Evolutionary conservation across 2,113 vertebrate genomes (phyloP).

Genomic region (Lamprologus tigripictilis): DNA sequence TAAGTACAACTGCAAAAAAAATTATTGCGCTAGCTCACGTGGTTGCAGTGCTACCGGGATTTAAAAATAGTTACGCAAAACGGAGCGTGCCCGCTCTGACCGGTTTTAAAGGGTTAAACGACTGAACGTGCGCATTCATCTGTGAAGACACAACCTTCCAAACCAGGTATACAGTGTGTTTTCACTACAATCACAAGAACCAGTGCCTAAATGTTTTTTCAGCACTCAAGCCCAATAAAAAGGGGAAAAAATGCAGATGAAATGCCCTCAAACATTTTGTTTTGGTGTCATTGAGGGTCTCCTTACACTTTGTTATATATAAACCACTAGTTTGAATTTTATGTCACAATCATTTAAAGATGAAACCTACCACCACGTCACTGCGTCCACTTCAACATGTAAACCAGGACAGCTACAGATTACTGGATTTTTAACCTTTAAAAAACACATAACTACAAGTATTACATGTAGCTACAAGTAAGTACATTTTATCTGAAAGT

Average conservation of each 20-base stretch:
- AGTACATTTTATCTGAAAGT: background rate
- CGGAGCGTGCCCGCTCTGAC: rapidly evolving
- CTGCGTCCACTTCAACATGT: background rate
- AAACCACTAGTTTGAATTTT: background rate
- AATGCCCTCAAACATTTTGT: background rate
- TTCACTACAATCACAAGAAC: background rate
- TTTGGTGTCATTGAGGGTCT: background rate
- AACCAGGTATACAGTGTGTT: background rate
- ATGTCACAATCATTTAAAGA: rapidly evolving
- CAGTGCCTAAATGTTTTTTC: background rate
- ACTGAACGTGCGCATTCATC: background rate
- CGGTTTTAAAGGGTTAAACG: background rate
- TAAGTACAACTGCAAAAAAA: too few species aligned
- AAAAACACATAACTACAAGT: background rate
- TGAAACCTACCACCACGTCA: background rate
- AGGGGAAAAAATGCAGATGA: rapidly evolving
- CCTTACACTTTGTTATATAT: background rate
- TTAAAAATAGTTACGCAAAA: too few species aligned
- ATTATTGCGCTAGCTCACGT: rapidly evolving
- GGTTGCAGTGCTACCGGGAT: rapidly evolving
- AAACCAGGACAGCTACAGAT: background rate
- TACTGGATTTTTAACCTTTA: background rate
- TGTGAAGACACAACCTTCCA: background rate
- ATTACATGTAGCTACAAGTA: background rate
- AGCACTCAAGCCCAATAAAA: background rate